Conservation (phyloP, 2,797 vertebrate genomes). For the Mallotus villosus region DNA sequence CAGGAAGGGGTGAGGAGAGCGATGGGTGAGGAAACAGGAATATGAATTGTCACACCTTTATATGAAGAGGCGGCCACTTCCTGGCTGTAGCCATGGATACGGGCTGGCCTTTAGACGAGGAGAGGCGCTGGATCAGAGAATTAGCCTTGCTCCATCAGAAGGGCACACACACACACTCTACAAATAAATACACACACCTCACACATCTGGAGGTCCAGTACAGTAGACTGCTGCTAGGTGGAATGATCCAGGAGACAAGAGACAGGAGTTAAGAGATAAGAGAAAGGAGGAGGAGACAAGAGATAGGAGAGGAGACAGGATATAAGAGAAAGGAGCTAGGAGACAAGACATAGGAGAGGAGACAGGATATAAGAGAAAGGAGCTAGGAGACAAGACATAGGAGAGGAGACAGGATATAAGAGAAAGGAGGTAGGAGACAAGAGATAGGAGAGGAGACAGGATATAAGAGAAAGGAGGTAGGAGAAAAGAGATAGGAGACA, state of each 20-base stretch:
- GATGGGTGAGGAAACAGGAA: neutral
- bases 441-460: neutral
- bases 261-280: neutral
- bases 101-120: conserved; percentile 29
- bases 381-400: neutral
- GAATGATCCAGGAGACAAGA: neutral
- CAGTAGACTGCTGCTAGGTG: conserved; percentile 24
- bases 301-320: neutral
- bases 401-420: neutral
- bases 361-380: neutral
- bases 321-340: neutral
- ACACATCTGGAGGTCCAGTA: no score
- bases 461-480: neutral
- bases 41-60: conserved; percentile 35
- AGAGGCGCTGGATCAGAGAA: conserved; percentile 34
- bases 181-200: no score
- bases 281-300: neutral
- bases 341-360: neutral
- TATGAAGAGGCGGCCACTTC: conserved; percentile 36
- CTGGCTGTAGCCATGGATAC: conserved; percentile 51
- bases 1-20: neutral
- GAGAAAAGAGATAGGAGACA: neutral
- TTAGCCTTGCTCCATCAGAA: conserved; percentile 34
- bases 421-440: neutral
- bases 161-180: conserved; percentile 25